These are phyloP conservation scores for Phaedon cochleariae DNA, from an alignment of 2,888 invertebrate genomes.

Conservation along the genomic window DNA sequence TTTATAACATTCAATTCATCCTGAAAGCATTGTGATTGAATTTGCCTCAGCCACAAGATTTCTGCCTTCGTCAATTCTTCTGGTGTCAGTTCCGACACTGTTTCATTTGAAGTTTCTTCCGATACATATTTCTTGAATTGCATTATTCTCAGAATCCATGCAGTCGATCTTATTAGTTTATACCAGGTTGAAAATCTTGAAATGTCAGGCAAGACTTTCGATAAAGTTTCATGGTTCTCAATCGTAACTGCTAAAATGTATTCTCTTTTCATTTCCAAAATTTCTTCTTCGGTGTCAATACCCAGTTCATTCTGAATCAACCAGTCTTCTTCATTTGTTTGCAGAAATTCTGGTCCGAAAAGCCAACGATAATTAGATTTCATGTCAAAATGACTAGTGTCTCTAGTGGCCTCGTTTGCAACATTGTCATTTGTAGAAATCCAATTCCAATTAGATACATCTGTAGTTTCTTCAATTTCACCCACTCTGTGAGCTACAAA, in stretches of 20 bases:
- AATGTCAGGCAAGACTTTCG: neutral
- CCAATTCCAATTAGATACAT: neutral
- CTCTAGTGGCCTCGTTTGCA: neutral
- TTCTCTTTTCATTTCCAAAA: neutral
- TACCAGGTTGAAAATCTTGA: neutral
- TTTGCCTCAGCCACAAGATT: neutral
- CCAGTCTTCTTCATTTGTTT: neutral
- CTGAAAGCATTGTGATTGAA: neutral
- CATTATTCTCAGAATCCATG: neutral
- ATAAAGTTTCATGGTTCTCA: neutral
- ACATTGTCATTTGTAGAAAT: neutral
- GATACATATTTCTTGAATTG: neutral
- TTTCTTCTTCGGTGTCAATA: neutral
- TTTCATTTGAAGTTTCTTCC: neutral
- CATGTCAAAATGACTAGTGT: neutral
- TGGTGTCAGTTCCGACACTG: neutral
- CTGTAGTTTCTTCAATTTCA: neutral
- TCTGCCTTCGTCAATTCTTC: neutral
- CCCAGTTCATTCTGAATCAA: neutral
- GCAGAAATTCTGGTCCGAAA: neutral
- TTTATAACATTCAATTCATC: neutral
- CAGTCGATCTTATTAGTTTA: neutral
- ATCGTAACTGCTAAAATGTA: neutral
- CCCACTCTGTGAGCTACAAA: neutral
- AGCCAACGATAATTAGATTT: neutral